These are phyloP conservation scores for Melieria picta DNA, from an alignment of 2,888 invertebrate genomes.

Conservation along the genomic window DNA sequence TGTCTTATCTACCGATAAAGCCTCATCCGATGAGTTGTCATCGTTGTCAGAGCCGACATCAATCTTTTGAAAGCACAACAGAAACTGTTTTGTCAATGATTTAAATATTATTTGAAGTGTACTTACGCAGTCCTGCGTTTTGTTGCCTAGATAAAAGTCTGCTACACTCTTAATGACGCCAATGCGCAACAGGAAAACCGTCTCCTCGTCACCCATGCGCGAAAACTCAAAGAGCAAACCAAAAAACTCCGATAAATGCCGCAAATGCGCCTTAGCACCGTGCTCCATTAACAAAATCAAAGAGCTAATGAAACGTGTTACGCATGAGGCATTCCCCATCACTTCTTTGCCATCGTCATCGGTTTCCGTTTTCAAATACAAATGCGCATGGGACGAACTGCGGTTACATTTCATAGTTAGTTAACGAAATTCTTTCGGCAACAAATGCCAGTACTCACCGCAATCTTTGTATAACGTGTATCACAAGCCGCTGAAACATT, in stretches of 20 bases:
- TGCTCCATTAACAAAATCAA: slow-evolving; percentile 87
- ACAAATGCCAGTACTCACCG: slow-evolving; percentile 67
- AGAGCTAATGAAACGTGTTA: slow-evolving; percentile 91
- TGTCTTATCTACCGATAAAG: slow-evolving; percentile 74
- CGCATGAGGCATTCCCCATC: slow-evolving; percentile 84
- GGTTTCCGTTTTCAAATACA: slow-evolving; percentile 71
- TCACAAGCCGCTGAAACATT: slow-evolving; percentile 95
- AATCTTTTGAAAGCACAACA: slow-evolving; percentile 50
- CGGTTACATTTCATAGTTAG: slow-evolving; percentile 1
- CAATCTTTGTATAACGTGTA: slow-evolving; percentile 92
- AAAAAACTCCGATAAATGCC: slow-evolving; percentile 93
- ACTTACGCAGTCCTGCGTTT: slow-evolving; percentile 75
- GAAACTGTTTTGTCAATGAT: neutral
- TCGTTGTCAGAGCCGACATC: slow-evolving; percentile 67
- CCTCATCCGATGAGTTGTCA: slow-evolving; percentile 69
- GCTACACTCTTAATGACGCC: slow-evolving; percentile 91
- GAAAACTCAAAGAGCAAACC: slow-evolving; percentile 92
- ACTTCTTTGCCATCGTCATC: slow-evolving; percentile 66
- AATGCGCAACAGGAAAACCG: slow-evolving; percentile 84
- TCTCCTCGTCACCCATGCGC: slow-evolving; percentile 94
- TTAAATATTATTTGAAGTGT: neutral
- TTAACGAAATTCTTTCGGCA: neutral
- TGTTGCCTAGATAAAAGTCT: slow-evolving; percentile 91
- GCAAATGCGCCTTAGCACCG: slow-evolving; percentile 85
- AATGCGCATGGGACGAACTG: slow-evolving; percentile 70